These are phyloP conservation scores for Theonella swinhoei DNA, from an alignment of 37 sponge, comb jelly and placozoan species.

Conservation along the genomic window DNA sequence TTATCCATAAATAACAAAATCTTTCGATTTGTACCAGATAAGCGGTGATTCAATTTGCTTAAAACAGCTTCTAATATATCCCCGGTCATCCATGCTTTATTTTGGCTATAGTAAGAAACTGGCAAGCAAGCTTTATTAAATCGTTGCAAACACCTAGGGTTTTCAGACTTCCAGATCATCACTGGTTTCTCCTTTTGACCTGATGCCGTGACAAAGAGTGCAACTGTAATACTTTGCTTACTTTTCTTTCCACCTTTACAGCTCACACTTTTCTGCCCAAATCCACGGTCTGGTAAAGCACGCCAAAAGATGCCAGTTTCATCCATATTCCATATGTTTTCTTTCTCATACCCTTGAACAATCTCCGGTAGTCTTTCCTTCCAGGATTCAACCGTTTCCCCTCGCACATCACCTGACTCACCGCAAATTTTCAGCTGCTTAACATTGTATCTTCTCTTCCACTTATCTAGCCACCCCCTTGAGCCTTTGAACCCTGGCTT, in stretches of 20 bases:
- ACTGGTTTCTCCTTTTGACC: constrained; percentile 4
- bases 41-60: neutral
- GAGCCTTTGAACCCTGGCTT: neutral
- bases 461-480: neutral
- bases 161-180: constrained; percentile 1
- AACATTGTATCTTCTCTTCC: neutral
- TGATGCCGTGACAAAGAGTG: constrained; percentile 14
- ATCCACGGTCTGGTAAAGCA: neutral
- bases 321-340: neutral
- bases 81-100: constrained; percentile 40
- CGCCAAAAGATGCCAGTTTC: neutral
- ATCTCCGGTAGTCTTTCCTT: neutral
- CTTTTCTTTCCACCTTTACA: constrained; percentile 7
- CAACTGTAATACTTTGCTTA: constrained; percentile 11
- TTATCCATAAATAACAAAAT: constrained; percentile 20
- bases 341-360: neutral
- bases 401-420: neutral
- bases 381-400: neutral
- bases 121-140: constrained; percentile 21
- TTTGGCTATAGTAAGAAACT: constrained; percentile 29
- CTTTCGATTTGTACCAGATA: neutral
- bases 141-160: constrained; percentile 1
- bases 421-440: neutral
- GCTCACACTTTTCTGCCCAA: neutral
- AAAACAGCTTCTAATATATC: constrained; percentile 16